These are phyloP conservation scores for Glareola pratincola DNA, from an alignment of 2,113 vertebrate genomes.

Conservation along the genomic window DNA sequence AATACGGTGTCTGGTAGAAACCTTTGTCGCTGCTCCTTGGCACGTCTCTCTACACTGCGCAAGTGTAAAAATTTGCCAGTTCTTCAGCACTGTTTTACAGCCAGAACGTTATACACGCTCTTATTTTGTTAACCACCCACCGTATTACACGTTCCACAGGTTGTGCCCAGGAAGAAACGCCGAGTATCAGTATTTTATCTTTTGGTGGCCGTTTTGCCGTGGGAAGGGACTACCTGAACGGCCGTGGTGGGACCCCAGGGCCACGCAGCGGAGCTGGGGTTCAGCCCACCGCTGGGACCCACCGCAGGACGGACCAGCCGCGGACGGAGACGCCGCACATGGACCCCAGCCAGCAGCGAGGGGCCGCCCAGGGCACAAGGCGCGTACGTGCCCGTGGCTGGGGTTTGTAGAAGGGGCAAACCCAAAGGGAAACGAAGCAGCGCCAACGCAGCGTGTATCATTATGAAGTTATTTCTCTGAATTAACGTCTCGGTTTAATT, in stretches of 20 bases:
- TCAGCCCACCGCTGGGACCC: neutral
- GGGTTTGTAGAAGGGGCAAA: neutral
- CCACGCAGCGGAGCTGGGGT: accelerated
- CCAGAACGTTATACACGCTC: neutral
- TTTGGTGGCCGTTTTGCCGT: accelerated
- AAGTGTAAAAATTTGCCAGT: neutral
- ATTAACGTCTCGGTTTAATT: neutral
- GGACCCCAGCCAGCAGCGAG: neutral
- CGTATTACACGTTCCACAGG: neutral
- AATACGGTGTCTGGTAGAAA: neutral
- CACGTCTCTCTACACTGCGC: neutral
- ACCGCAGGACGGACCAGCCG: neutral
- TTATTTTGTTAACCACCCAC: neutral
- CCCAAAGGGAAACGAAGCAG: neutral
- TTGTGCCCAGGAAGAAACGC: neutral
- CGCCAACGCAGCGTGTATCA: neutral
- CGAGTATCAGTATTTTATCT: neutral
- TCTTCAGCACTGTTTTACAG: neutral
- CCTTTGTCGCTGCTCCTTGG: neutral
- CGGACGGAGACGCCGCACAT: accelerated
- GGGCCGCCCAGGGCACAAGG: neutral
- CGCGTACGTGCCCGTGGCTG: accelerated
- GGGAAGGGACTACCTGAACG: neutral
- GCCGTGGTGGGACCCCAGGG: accelerated
- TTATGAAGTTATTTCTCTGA: neutral